phyloP scores from a whole-genome alignment of 2,113 vertebrate species.

The Grantiella picta region DNA sequence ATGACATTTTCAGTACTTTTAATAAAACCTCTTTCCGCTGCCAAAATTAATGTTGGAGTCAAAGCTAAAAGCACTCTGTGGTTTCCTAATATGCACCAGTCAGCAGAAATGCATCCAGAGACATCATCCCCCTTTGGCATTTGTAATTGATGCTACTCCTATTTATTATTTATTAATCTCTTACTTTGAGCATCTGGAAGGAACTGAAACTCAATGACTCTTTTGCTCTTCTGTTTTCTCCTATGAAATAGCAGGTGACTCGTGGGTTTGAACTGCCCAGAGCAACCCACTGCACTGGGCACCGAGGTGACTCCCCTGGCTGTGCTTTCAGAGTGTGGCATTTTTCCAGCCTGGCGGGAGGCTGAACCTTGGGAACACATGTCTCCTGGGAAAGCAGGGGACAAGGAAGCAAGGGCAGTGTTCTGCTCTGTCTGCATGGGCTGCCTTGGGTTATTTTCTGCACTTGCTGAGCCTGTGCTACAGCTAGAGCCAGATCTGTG shows the following conservation, averaged over 20 bases:
- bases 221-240: not conserved
- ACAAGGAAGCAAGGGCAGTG: not conserved
- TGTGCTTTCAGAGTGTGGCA: not conserved
- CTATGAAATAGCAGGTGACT: not conserved
- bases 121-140: not conserved
- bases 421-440: not conserved
- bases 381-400: not conserved
- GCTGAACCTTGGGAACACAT: not conserved
- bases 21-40: not conserved
- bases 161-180: conserved; percentile 33
- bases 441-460: not conserved
- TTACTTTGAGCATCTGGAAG: not conserved
- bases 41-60: not conserved
- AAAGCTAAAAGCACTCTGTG: not conserved
- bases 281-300: not conserved
- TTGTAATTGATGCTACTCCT: not conserved
- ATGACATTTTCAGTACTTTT: not conserved
- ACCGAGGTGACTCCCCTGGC: not conserved
- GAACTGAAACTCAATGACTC: not conserved
- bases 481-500: not conserved
- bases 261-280: not conserved
- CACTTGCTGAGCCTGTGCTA: not conserved
- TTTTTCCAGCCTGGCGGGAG: not conserved
- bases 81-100: not conserved
- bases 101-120: not conserved